phyloP scores from a whole-genome alignment of 2,113 vertebrate genomes.

The Tetrax tetrax region DNA sequence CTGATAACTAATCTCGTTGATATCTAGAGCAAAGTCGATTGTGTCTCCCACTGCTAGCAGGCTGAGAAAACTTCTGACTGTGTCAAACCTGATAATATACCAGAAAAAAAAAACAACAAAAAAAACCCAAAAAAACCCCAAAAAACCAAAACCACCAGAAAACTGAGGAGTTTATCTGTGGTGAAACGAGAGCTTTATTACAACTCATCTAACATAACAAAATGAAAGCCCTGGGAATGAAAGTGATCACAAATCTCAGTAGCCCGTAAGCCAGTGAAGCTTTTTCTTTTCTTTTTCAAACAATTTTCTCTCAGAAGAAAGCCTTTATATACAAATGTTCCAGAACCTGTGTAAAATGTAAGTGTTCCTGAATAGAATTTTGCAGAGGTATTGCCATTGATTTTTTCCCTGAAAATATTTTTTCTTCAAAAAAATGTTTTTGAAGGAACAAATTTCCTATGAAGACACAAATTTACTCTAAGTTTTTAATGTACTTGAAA shows the following conservation, averaged over 20 bases:
- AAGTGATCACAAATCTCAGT: neutral
- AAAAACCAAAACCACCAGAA: neutral
- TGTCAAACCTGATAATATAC: neutral
- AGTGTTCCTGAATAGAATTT: neutral
- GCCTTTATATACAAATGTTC: neutral
- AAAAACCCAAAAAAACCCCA: too few species aligned
- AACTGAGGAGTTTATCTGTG: neutral
- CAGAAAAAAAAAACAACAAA: neutral
- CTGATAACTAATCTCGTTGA: neutral
- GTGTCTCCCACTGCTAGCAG: neutral
- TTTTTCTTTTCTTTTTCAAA: neutral
- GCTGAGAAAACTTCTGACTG: neutral
- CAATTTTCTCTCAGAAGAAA: neutral
- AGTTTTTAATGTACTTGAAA: neutral
- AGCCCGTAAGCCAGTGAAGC: neutral
- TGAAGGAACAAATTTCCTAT: neutral
- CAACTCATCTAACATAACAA: neutral
- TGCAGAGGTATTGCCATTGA: neutral
- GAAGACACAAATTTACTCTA: neutral
- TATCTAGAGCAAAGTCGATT: neutral
- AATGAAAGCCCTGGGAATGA: neutral
- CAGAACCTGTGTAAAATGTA: neutral
- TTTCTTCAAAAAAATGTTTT: neutral
- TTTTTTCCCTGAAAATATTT: neutral
- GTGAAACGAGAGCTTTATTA: neutral